These are phyloP conservation scores for Manis javanica DNA, from an alignment of 2,797 vertebrate genomes.

Conservation along the genomic window DNA sequence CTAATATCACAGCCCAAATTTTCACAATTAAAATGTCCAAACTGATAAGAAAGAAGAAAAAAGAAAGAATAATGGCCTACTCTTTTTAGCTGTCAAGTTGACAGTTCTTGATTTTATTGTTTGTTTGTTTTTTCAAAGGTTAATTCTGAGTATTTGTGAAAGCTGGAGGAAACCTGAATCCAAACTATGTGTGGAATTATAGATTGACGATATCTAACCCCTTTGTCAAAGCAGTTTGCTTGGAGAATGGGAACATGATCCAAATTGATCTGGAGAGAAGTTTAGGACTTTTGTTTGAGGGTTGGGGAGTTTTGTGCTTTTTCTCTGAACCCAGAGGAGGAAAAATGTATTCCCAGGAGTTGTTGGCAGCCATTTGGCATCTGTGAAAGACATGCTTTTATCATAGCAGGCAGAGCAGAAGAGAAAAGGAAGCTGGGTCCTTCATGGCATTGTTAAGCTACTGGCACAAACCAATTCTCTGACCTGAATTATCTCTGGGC, in stretches of 20 bases:
- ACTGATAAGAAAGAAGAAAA: background rate
- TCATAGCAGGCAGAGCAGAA: background rate
- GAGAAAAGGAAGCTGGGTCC: background rate
- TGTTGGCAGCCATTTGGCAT: background rate
- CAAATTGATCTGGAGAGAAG: background rate
- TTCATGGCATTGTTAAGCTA: background rate
- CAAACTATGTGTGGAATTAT: background rate
- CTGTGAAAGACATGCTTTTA: background rate
- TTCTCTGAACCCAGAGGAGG: background rate
- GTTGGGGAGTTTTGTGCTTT: background rate
- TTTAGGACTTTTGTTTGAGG: background rate
- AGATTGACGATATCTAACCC: background rate
- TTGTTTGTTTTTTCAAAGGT: background rate
- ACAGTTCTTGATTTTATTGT: slow-evolving; percentile 7
- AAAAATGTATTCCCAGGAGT: background rate
- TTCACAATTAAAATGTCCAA: background rate
- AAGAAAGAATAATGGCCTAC: background rate
- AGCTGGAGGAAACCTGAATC: background rate
- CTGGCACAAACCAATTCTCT: background rate
- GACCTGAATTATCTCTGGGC: background rate
- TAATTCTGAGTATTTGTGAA: background rate
- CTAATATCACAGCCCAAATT: background rate
- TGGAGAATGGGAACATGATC: background rate
- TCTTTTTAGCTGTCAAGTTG: background rate
- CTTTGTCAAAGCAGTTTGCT: background rate